phyloP scores from a whole-genome alignment of 2,888 invertebrate genomes.

The Acrobasis repandana region DNA sequence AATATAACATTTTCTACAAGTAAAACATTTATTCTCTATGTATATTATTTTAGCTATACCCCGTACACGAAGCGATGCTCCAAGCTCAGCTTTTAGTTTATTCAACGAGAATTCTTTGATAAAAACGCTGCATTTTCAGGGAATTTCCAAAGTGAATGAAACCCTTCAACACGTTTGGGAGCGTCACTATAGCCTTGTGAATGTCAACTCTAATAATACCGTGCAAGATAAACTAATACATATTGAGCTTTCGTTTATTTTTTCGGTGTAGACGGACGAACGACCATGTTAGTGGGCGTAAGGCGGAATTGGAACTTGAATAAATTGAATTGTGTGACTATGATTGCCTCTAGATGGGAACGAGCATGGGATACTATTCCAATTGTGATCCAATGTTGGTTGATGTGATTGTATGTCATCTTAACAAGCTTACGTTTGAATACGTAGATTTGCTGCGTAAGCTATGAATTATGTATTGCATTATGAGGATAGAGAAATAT shows the following conservation, averaged over 20 bases:
- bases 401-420: slow-evolving; percentile 42
- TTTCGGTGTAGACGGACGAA: slow-evolving; percentile 59
- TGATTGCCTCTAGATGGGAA: slow-evolving; percentile 62
- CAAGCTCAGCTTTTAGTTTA: not conserved
- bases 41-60: too few species aligned
- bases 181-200: slow-evolving; percentile 28
- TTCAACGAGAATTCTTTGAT: not conserved
- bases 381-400: slow-evolving; percentile 50
- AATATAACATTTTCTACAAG: too few species aligned
- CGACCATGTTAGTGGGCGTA: slow-evolving; percentile 58
- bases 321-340: slow-evolving; percentile 70
- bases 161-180: not conserved
- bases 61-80: not conserved
- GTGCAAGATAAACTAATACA: slow-evolving; percentile 52
- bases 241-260: slow-evolving; percentile 66
- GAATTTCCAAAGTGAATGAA: slow-evolving; percentile 1
- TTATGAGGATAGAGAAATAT: slow-evolving; percentile 27
- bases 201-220: slow-evolving; percentile 43
- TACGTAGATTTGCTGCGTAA: slow-evolving; percentile 18
- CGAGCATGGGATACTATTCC: slow-evolving; percentile 44
- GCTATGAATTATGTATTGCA: slow-evolving; percentile 11
- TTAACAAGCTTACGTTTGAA: slow-evolving; percentile 23
- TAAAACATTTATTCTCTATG: too few species aligned
- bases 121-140: not conserved
- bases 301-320: slow-evolving; percentile 65